Base-by-base conservation (phyloP, 2,113 vertebrate genomes). In the Calyptommatus sinebrachiatus region DNA sequence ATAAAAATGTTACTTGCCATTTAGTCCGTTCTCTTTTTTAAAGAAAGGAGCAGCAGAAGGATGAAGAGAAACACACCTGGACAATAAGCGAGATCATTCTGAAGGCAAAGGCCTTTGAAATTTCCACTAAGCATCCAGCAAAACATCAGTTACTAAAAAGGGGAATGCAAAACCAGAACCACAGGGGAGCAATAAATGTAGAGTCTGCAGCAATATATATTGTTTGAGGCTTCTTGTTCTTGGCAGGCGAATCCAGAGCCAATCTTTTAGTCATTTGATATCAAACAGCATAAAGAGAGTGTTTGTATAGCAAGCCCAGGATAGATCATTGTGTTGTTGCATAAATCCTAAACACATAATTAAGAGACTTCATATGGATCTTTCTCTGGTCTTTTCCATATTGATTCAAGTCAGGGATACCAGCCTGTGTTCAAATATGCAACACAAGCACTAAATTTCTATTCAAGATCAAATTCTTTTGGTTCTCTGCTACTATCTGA, bases 91-190 rank as follows among this genome's bases (percentile, higher is more conserved):
- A 71, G 3, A 35, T 8, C 8, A 26, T 67, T 41, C 61, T 60
- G 26, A 75, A 60, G 26, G 57, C 26, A 79, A 31, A n/a, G 71
- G 16, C 24, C 12, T 74, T 67, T 83, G 75, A 72, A 60, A n/a
- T 31, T 77, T 46, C 46, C 66, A 20, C 5, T n/a, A 63, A 53
- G 50, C 45, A 45, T 35, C 76, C 60, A 75, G 21, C n/a, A 65
- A 45, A 74, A 57, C 35, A 76, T 46, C 77, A 80, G 76, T n/a
- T 67, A 3, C 76, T 74, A 35, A 70, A 45, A 4, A 3, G 48
- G 18, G 21, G 41, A 60, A 60, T 0, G 22, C 28, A 83, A 80
- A 7, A 68, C 11, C 18, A 65, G 53, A n/a, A 63, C 46, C 12
- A 53, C 53, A 63, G 48, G 62, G 1, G n/a, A 57, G 26, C 16